Evolutionary conservation across 1,140 invertebrate species (phyloP).

Genomic region (Neuroterus valhalla): DNA sequence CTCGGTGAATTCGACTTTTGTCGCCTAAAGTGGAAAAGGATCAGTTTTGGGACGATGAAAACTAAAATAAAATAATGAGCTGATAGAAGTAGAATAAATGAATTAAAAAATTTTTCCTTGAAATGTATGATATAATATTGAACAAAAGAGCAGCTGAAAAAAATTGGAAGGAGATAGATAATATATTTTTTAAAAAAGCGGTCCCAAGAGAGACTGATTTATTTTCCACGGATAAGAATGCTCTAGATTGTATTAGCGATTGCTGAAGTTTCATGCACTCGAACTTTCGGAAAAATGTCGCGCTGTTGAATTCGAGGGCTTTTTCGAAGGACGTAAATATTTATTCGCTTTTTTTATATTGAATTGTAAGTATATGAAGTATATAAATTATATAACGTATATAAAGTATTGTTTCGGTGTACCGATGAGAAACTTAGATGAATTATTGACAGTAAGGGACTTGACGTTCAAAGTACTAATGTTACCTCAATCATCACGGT

Average conservation of each 20-base stretch:
- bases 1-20: not conserved
- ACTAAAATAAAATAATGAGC: not conserved
- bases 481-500: too few relatives aligned
- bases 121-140: not conserved
- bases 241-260: constrained; percentile 24
- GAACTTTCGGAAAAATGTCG: not conserved
- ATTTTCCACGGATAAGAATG: not conserved
- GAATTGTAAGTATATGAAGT: not conserved
- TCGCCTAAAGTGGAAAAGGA: not conserved
- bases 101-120: too few relatives aligned
- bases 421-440: not conserved
- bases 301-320: not conserved
- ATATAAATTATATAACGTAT: not conserved
- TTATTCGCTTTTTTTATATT: constrained; percentile 22
- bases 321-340: constrained; percentile 13
- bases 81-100: too few relatives aligned
- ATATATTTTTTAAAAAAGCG: not conserved
- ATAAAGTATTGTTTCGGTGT: not conserved
- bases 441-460: not conserved
- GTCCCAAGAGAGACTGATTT: not conserved
- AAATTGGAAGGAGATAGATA: constrained; percentile 16
- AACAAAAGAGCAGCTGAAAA: not conserved
- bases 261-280: not conserved
- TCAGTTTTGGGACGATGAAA: not conserved
- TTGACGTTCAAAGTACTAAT: not conserved